phyloP scores from a whole-genome alignment of 2,797 vertebrate genomes.

The Micropoecilia bifurca region DNA sequence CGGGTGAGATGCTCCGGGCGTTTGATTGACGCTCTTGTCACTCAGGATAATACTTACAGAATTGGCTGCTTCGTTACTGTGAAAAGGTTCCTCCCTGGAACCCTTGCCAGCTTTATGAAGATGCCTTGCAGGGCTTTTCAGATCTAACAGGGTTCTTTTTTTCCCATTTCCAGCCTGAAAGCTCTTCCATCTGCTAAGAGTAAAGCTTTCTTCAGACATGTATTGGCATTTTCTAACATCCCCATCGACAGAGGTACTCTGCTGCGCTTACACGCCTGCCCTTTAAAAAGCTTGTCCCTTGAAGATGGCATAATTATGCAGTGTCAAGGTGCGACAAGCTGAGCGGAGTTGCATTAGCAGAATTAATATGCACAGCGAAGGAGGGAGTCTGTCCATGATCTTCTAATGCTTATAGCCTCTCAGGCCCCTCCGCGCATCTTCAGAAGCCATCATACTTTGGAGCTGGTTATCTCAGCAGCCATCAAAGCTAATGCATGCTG shows the following conservation, averaged over 20 bases:
- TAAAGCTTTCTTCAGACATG: constrained; percentile 40
- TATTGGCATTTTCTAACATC: constrained; percentile 50
- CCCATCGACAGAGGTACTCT: constrained; percentile 29
- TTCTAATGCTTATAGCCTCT: constrained; percentile 63
- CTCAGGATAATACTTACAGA: constrained; percentile 61
- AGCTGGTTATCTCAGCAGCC: constrained; percentile 51
- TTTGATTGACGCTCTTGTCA: constrained; percentile 69
- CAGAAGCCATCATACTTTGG: constrained; percentile 43
- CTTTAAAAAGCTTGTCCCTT: constrained; percentile 59
- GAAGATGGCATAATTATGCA: constrained; percentile 77
- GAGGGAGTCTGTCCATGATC: constrained; percentile 61
- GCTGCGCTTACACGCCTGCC: constrained; percentile 34
- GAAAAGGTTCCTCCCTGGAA: constrained; percentile 29
- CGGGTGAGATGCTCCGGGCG: constrained; percentile 58
- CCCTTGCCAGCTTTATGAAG: constrained; percentile 23
- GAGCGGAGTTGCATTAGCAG: constrained; percentile 64
- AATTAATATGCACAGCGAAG: constrained; percentile 74
- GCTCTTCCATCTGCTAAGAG: constrained; percentile 25
- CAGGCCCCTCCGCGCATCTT: constrained; percentile 44
- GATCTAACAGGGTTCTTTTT: constrained; percentile 10
- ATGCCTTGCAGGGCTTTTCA: constrained; percentile 9
- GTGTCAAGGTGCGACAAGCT: constrained; percentile 70
- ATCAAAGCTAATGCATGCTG: constrained; percentile 57
- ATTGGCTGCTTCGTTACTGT: constrained; percentile 58
- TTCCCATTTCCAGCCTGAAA: constrained; percentile 29